Evolutionary conservation across 2,113 vertebrate species (phyloP), one percentile per base, ranked within the genome.

Genomic region (Protomyctophum bolini): DNA sequence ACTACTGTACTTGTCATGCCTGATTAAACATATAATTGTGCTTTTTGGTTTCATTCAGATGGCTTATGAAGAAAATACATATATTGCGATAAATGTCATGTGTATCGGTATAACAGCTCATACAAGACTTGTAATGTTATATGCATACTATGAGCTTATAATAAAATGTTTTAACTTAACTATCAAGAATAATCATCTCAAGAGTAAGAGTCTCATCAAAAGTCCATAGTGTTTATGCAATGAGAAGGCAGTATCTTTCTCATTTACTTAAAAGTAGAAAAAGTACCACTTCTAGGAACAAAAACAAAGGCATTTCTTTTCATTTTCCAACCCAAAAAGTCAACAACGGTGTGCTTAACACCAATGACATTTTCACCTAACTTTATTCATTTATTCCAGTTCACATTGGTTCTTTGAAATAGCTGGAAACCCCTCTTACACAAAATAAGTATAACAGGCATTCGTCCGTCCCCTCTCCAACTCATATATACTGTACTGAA

Each of bases 321-420:
- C 61, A 70, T 45, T 10, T 33, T 8, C 50, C 58, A 55, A 70
- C 59, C 41, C 15, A 54, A 7, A 51, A 28, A 64, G 1, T 28
- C 14, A 14, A 5, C 61, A 83, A 71, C 75, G 80, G 81, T 73
- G 65, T 81, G 78, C 54, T 55, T 58, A 61, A 67, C 63, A 33
- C 61, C 47, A 7, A 84, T 58, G 72, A 82, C 54, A 73, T 7
- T 86, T 78, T 75, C 68, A 76, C 55, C 54, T 63, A n/a, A 67
- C 75, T 89, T 80, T 85, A 84, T 84, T 87, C 33, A 76, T 71
- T 78, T 59, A 76, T 70, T 81, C 73, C 72, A 86, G 75, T 80
- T 78, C 73, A 79, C 77, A 47, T 70, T 73, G 70, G 73, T 86
- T 78, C 80, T 63, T 62, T 45, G 5, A 76, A 78, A 68, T 29